Conservation (phyloP, 2,113 vertebrate species). For the Acrocephalus arundinaceus region DNA sequence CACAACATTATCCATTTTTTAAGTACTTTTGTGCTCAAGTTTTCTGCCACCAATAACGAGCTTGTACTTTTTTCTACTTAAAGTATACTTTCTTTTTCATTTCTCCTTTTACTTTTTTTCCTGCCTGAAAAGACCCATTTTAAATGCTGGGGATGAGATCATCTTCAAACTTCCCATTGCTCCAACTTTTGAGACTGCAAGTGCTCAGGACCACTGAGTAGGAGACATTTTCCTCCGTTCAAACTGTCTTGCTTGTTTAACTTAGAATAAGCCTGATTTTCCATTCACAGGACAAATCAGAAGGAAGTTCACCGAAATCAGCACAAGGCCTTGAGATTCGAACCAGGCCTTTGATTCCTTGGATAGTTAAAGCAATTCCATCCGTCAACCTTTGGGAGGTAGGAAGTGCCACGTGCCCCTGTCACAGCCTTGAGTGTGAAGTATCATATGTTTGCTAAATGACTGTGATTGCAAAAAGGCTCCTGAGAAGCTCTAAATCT, state of each 20-base stretch:
- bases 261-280: neutral
- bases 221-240: neutral
- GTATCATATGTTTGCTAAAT: slow-evolving; percentile 52
- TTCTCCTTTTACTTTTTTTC: neutral
- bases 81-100: neutral
- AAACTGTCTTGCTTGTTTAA: neutral
- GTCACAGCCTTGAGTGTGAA: neutral
- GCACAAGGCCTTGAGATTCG: neutral
- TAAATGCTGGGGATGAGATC: neutral
- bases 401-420: neutral
- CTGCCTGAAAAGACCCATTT: neutral
- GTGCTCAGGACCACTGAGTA: neutral
- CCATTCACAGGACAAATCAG: neutral
- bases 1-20: neutral
- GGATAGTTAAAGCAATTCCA: neutral
- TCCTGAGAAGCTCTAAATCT: neutral
- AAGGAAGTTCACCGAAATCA: neutral
- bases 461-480: slow-evolving; percentile 34
- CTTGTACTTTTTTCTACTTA: neutral
- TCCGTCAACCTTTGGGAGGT: neutral
- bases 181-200: neutral
- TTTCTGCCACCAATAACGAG: neutral
- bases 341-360: neutral
- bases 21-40: neutral
- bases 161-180: neutral